Evolutionary conservation across 1,140 invertebrate species (phyloP), one percentile per base, ranked within the genome.

Genomic region (Drosophila kurseongensis): DNA sequence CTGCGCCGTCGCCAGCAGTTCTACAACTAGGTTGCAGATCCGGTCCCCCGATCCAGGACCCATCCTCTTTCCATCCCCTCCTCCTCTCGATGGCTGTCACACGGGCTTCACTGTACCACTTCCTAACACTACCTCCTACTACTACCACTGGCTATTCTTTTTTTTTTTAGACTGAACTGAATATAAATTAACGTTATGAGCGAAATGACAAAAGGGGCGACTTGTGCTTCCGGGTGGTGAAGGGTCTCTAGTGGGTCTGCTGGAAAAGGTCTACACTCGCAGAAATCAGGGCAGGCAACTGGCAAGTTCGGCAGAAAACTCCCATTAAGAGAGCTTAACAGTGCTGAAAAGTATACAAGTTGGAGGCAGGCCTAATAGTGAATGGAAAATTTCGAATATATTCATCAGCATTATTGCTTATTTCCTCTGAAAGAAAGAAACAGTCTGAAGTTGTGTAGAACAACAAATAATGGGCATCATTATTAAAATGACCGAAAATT

Each of bases 171-270:
- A 89, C 83, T 88, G 84, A 89, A 88, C 84, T 88, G 84, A 88
- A 89, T 88, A 88, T 89, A 89, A 88, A 88, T 88, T 88, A 88
- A 88, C 80, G 78, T 88, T 88, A 88, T 88, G 83, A 88, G 68
- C 68, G 68, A 88, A 88, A 88, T 88, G 84, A 86, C 83, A 86
- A 86, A 86, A 69, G 82, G 65, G 68, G 69, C 62, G 54, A 54
- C 66, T 57, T 75, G 50, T 59, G 50, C 59, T 85, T 77, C 73
- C 66, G 73, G 41, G 50, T 45, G 13, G 52, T 47, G 5, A 29
- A n/a, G 47, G 47, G 47, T 32, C 47, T 29, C 27, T 27, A n/a
- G 48, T 35, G 48, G 29, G 48, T 6, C 48, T n/a, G 36, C 7
- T 7, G 3, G 4, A 29, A 32, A 40, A 14, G 32, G 35, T n/a